Evolutionary conservation across 92 coral and sea anemone species (phyloP).

Genomic region (Paramuricea clavata): DNA sequence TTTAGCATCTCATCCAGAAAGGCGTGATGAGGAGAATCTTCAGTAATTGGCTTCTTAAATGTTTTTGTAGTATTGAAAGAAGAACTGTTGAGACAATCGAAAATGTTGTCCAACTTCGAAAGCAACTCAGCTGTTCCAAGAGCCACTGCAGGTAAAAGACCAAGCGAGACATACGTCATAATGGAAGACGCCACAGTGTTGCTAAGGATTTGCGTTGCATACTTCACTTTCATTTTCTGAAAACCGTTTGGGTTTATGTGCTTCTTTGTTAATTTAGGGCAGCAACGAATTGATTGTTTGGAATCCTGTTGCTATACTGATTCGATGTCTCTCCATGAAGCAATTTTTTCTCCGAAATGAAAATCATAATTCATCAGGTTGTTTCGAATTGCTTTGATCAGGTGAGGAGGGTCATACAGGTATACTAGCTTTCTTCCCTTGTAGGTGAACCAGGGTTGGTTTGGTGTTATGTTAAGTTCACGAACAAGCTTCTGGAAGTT

Average conservation of each 20-base stretch:
- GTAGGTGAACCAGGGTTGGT: slow-evolving; percentile 34
- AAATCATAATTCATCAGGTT: slow-evolving; percentile 40
- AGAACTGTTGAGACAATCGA: slow-evolving; percentile 12
- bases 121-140: background rate
- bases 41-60: background rate
- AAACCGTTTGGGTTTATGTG: slow-evolving; percentile 42
- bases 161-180: background rate
- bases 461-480: slow-evolving; percentile 7
- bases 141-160: background rate
- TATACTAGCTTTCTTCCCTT: slow-evolving; percentile 17
- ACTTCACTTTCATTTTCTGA: slow-evolving; percentile 17
- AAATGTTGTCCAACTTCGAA: background rate
- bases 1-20: background rate
- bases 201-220: slow-evolving; percentile 16
- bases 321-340: slow-evolving; percentile 18
- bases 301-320: slow-evolving; percentile 11
- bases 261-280: slow-evolving; percentile 46
- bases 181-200: slow-evolving; percentile 22
- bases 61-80: background rate
- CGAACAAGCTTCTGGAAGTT: slow-evolving; percentile 1
- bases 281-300: slow-evolving; percentile 22
- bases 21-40: background rate
- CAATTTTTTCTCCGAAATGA: slow-evolving; percentile 20
- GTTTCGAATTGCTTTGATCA: slow-evolving; percentile 42
- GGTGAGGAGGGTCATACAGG: slow-evolving; percentile 38